phyloP scores from a whole-genome alignment of 2,113 vertebrate species.

The Silurus asotus region DNA sequence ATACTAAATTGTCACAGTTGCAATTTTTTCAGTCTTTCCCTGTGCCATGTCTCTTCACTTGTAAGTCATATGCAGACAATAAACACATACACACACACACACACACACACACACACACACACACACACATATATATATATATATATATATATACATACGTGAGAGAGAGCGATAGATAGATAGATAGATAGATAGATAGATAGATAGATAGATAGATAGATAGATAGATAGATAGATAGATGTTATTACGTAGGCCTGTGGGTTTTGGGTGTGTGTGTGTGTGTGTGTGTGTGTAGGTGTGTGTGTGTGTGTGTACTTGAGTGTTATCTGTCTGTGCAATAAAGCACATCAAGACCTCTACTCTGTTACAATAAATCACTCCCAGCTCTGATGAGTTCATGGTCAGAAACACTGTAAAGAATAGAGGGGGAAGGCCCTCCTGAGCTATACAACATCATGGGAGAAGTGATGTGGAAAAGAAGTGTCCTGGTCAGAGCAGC shows the following conservation, averaged over 20 bases:
- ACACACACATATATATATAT: too few species aligned
- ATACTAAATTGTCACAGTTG: slow-evolving; percentile 25
- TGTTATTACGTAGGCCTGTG: too few species aligned
- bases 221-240: too few species aligned
- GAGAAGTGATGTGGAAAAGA: slow-evolving; percentile 24
- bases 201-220: too few species aligned
- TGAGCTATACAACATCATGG: slow-evolving; percentile 13
- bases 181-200: too few species aligned
- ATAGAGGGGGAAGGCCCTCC: background rate
- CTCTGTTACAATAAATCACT: slow-evolving; percentile 27
- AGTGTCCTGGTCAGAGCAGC: slow-evolving; percentile 10
- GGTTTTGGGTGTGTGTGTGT: background rate
- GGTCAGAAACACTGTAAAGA: slow-evolving; percentile 13
- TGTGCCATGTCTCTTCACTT: background rate
- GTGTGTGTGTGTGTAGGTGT: background rate
- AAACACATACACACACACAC: background rate
- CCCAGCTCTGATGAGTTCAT: slow-evolving; percentile 14
- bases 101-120: too few species aligned
- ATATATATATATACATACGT: too few species aligned
- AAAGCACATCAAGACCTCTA: slow-evolving; percentile 30
- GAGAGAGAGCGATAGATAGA: too few species aligned
- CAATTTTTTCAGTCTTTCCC: slow-evolving; percentile 17
- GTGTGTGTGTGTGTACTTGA: background rate
- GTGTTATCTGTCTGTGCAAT: slow-evolving; percentile 40
- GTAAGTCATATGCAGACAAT: background rate